These are phyloP conservation scores for Xerus rutilus DNA, from an alignment of 2,797 vertebrate species.

Conservation along the genomic window DNA sequence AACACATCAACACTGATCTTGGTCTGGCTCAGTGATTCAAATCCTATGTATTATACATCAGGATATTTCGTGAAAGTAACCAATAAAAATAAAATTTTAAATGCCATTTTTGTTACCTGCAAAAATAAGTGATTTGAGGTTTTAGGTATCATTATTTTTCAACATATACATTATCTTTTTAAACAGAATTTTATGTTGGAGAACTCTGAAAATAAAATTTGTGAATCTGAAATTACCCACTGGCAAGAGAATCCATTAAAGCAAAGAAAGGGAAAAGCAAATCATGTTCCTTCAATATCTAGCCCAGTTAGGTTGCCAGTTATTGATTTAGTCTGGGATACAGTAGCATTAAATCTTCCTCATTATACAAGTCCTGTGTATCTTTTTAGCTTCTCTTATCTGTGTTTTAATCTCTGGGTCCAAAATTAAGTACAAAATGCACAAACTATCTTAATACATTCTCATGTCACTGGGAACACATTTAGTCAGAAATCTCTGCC, in stretches of 20 bases:
- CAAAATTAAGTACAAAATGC: slow-evolving; percentile 72
- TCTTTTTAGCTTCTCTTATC: slow-evolving; percentile 76
- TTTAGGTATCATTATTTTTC: slow-evolving; percentile 53
- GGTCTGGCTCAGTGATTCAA: slow-evolving; percentile 32
- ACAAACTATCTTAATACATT: slow-evolving; percentile 61
- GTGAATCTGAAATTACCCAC: slow-evolving; percentile 71
- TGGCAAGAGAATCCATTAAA: slow-evolving; percentile 82
- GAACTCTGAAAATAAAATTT: slow-evolving; percentile 78
- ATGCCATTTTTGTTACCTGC: slow-evolving; percentile 40
- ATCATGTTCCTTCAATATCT: slow-evolving; percentile 85
- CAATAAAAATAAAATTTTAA: slow-evolving; percentile 56
- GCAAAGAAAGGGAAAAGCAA: slow-evolving; percentile 82
- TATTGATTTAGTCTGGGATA: slow-evolving; percentile 87
- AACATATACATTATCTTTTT: slow-evolving; percentile 65
- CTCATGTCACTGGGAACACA: neutral
- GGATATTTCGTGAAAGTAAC: slow-evolving; percentile 49
- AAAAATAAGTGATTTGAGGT: slow-evolving; percentile 60
- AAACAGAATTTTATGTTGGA: slow-evolving; percentile 72
- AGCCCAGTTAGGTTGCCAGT: slow-evolving; percentile 79
- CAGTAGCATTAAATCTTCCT: slow-evolving; percentile 84
- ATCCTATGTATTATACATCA: neutral
- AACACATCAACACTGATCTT: slow-evolving; percentile 17
- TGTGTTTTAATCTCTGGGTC: slow-evolving; percentile 74
- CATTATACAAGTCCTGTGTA: slow-evolving; percentile 78
- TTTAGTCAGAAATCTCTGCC: slow-evolving; percentile 36